These are phyloP conservation scores for Pedicia rivosa DNA, from an alignment of 2,888 invertebrate genomes.

Conservation along the genomic window DNA sequence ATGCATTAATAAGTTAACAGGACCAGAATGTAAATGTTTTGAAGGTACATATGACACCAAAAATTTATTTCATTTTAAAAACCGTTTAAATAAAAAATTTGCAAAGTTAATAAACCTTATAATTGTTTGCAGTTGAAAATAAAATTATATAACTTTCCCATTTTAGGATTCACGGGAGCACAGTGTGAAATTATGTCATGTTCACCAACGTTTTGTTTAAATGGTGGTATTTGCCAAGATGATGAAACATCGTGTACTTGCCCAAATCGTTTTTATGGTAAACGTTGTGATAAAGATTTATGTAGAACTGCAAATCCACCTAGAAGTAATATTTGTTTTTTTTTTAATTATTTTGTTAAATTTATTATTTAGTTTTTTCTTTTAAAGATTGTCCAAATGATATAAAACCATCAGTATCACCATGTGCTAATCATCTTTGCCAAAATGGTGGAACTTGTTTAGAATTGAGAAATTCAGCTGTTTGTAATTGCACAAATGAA, in stretches of 20 bases:
- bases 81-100: too few species aligned
- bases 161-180: slow-evolving; percentile 28
- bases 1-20: slow-evolving; percentile 24
- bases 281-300: slow-evolving; percentile 35
- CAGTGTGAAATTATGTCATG: slow-evolving; percentile 38
- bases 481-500: slow-evolving; percentile 38
- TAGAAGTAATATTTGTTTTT: slow-evolving; percentile 20
- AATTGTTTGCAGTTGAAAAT: too few species aligned
- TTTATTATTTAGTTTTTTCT: not conserved
- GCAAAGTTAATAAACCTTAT: too few species aligned
- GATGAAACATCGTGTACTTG: slow-evolving; percentile 30
- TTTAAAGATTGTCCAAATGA: not conserved
- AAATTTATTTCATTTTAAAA: too few species aligned
- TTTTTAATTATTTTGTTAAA: too few species aligned
- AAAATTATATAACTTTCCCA: too few species aligned
- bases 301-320: slow-evolving; percentile 31
- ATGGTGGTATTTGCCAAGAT: slow-evolving; percentile 29
- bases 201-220: slow-evolving; percentile 33
- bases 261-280: slow-evolving; percentile 30
- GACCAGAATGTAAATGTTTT: slow-evolving; percentile 26
- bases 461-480: slow-evolving; percentile 28
- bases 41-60: too few species aligned
- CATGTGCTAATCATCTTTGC: slow-evolving; percentile 31
- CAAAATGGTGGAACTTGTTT: slow-evolving; percentile 39
- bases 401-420: too few species aligned